phyloP scores from a whole-genome alignment of 2,113 vertebrate genomes.

The Redunca redunca region DNA sequence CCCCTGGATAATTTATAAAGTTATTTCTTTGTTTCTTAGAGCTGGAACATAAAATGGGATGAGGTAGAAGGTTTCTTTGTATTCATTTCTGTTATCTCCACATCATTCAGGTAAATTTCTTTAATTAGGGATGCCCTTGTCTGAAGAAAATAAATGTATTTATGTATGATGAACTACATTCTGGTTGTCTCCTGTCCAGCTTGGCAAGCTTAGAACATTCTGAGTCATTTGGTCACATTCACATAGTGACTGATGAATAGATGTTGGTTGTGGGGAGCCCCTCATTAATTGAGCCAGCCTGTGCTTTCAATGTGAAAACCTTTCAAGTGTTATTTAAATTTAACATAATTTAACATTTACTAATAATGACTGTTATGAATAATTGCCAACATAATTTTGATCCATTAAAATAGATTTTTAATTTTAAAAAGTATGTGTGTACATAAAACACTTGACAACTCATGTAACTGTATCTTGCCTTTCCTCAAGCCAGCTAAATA shows the following conservation, averaged over 20 bases:
- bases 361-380: neutral
- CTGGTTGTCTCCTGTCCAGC: neutral
- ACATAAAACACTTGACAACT: neutral
- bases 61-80: neutral
- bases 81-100: neutral
- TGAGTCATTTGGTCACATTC: neutral
- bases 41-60: neutral
- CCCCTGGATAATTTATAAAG: neutral
- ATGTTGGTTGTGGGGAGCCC: neutral
- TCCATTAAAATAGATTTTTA: neutral
- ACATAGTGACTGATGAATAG: neutral
- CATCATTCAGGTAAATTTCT: conserved; percentile 1
- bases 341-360: neutral
- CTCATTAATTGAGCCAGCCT: neutral
- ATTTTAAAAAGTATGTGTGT: neutral
- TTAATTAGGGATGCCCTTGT: neutral
- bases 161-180: neutral
- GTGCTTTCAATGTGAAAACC: neutral
- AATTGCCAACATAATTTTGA: neutral
- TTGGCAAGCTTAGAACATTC: neutral
- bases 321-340: neutral
- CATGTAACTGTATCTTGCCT: neutral
- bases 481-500: neutral
- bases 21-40: neutral
- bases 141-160: neutral